These are phyloP conservation scores for Drosophila crucigera DNA, from an alignment of 2,888 invertebrate genomes.

Conservation along the genomic window DNA sequence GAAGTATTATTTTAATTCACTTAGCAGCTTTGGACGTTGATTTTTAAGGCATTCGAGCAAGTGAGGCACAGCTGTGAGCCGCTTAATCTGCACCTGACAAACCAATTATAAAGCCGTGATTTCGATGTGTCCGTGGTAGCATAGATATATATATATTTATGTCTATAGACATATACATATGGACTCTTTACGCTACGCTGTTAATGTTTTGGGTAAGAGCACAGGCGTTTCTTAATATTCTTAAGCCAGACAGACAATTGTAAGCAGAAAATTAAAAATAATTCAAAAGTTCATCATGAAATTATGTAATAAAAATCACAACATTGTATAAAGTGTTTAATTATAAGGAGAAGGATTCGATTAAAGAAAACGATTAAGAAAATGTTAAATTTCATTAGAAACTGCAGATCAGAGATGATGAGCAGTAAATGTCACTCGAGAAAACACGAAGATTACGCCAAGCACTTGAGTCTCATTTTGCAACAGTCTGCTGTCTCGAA, in stretches of 20 bases:
- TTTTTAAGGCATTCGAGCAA: conserved; percentile 39
- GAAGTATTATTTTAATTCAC: conserved; percentile 74
- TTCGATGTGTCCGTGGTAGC: conserved; percentile 60
- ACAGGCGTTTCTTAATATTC: background rate
- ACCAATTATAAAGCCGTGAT: conserved; percentile 71
- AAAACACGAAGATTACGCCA: conserved; percentile 34
- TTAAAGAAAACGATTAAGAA: background rate
- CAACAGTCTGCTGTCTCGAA: background rate
- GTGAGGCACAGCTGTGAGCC: conserved; percentile 49
- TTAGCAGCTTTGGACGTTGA: conserved; percentile 63
- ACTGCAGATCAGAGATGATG: conserved; percentile 1
- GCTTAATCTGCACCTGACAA: conserved; percentile 63
- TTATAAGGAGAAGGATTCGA: no score
- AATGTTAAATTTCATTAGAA: background rate
- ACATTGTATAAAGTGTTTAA: no score
- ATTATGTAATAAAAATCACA: no score
- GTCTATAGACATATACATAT: no score
- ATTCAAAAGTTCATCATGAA: no score
- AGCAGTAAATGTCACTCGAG: background rate
- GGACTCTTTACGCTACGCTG: background rate
- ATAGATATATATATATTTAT: background rate
- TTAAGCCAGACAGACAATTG: background rate
- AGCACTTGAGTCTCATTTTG: background rate
- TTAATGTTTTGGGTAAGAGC: conserved; percentile 5
- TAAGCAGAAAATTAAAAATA: background rate